phyloP scores from a whole-genome alignment of 1,140 invertebrate genomes.

The Caenorhabditis brenneri region DNA sequence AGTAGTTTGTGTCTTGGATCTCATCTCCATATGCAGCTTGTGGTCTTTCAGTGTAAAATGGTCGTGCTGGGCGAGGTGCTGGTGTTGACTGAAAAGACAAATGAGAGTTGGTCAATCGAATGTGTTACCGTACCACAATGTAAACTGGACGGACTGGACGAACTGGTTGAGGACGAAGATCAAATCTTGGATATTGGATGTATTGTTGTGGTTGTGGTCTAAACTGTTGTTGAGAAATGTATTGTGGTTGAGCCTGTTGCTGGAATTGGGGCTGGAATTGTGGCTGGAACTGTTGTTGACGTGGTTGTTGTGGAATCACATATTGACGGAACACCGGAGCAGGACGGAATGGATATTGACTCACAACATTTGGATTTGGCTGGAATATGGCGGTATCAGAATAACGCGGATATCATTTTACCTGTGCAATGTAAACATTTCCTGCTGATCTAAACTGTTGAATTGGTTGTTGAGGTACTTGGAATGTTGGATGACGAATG shows the following conservation, averaged over 20 bases:
- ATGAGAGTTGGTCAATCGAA: not conserved
- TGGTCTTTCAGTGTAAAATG: not conserved
- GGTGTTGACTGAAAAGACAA: not conserved
- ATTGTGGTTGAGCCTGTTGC: not conserved
- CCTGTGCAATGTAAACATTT: slow-evolving; percentile 28
- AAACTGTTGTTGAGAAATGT: not conserved
- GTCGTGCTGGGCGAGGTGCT: not conserved
- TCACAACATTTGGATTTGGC: not conserved
- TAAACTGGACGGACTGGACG: slow-evolving; percentile 17
- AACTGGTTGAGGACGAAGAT: slow-evolving; percentile 1
- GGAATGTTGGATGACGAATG: slow-evolving; percentile 26
- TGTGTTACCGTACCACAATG: not conserved
- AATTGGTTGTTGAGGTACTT: not conserved
- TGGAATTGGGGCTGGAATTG: not conserved
- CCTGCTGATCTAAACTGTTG: slow-evolving; percentile 10
- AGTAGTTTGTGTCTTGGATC: not conserved
- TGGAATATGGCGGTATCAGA: not conserved
- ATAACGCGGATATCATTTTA: not conserved
- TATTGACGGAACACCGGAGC: slow-evolving; percentile 1
- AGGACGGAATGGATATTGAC: slow-evolving; percentile 15
- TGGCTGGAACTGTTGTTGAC: not conserved
- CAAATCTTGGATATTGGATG: slow-evolving; percentile 12
- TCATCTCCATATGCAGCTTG: not conserved
- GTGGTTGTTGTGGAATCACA: not conserved
- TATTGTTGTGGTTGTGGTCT: not conserved